These are phyloP conservation scores for Ophion obscuratus DNA, from an alignment of 2,888 invertebrate species.

Conservation along the genomic window DNA sequence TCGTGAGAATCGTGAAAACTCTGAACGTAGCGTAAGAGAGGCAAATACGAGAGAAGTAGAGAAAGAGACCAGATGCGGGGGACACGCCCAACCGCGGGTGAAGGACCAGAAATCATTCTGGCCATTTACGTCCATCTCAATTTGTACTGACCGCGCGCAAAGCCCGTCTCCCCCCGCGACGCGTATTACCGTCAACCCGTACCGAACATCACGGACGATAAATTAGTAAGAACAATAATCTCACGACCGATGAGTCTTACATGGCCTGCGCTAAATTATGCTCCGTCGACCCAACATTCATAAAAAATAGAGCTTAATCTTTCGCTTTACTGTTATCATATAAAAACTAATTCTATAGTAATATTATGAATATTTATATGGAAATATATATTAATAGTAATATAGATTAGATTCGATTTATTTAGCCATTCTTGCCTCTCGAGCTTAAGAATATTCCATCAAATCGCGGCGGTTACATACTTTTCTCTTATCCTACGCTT, in stretches of 20 bases:
- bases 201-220: constrained; percentile 26
- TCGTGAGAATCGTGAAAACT: too few relatives aligned
- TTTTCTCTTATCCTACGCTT: too few relatives aligned
- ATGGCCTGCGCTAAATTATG: constrained; percentile 32
- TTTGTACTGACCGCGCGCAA: constrained; percentile 39
- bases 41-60: too few relatives aligned
- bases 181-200: constrained; percentile 1
- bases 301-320: neutral
- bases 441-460: too few relatives aligned
- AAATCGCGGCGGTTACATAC: too few relatives aligned
- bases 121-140: constrained; percentile 63
- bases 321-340: neutral
- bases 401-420: too few relatives aligned
- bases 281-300: constrained; percentile 11
- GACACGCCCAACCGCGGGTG: constrained; percentile 8
- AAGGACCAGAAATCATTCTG: constrained; percentile 58
- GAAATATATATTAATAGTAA: too few relatives aligned
- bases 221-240: constrained; percentile 56
- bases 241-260: constrained; percentile 16
- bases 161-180: neutral
- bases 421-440: too few relatives aligned
- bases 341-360: neutral
- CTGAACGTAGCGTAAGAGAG: too few relatives aligned
- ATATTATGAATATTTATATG: too few relatives aligned
- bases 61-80: neutral